Conservation (phyloP, 2,113 vertebrate genomes). For the Anoura caudifer region DNA sequence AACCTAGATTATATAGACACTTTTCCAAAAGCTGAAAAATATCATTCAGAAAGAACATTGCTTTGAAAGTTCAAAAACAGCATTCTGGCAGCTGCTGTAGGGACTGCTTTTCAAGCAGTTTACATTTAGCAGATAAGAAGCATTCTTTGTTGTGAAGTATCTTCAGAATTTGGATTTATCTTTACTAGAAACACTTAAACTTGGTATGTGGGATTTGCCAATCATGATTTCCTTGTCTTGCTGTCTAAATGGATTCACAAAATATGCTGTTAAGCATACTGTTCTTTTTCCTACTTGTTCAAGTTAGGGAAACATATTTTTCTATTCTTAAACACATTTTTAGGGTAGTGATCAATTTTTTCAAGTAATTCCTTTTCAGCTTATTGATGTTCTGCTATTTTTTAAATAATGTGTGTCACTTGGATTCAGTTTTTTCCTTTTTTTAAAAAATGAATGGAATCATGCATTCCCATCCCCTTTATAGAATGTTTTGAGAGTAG, state of each 20-base stretch:
- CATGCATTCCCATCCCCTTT: not conserved
- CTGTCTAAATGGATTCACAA: not conserved
- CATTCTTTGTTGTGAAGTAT: conserved; percentile 17
- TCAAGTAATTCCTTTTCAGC: not conserved
- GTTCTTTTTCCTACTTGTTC: not conserved
- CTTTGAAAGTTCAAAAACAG: not conserved
- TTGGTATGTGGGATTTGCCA: not conserved
- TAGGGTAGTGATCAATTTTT: not conserved
- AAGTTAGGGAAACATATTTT: not conserved
- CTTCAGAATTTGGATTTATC: conserved; percentile 24
- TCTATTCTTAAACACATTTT: not conserved
- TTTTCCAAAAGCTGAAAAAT: not conserved
- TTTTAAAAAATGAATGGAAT: not conserved
- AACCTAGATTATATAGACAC: not conserved
- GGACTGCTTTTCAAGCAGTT: conserved; percentile 1
- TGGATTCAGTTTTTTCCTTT: not conserved
- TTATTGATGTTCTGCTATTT: not conserved
- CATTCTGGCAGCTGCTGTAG: not conserved
- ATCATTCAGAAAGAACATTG: not conserved
- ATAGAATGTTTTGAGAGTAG: conserved; percentile 1
- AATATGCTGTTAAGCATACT: not conserved
- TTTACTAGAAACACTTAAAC: conserved; percentile 27
- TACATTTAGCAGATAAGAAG: conserved; percentile 15
- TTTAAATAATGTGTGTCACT: not conserved
- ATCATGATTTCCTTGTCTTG: not conserved